Evolutionary conservation across 2,113 vertebrate genomes (phyloP), one percentile per base, ranked within the genome.

Genomic region (Anguilla rostrata): DNA sequence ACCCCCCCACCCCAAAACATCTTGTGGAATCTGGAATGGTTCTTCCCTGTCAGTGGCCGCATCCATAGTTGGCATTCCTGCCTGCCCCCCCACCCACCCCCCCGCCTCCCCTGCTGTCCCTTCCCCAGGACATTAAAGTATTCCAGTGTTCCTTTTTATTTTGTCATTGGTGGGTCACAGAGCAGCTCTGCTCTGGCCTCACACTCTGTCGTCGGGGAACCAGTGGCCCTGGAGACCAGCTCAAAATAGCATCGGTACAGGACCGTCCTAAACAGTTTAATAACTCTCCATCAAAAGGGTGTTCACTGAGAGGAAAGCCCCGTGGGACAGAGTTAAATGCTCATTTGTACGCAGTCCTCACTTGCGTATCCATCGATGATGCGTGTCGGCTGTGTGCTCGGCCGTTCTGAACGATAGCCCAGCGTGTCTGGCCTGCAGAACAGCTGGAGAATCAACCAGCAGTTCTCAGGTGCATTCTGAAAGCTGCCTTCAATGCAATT

Each of bases 1-100:
- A 92, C 90, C 91, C 86, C 87, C 91, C 39, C 88, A 80, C 89
- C 88, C 89, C 89, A 88, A 81, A 2, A 20, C 57, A 15, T 71
- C 86, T 89, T 34, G 34, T 34, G 34, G 34, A 34, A 34, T 87
- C 88, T 93, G 85, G 88, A 78, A 84, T 86, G 87, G 49, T 83
- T 88, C 88, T 90, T 90, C 85, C 92, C 87, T 93, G 91, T 89
- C 92, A 94, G 94, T 5, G 92, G 94, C 93, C 88, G 90, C 89
- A 75, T 88, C 84, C 84, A 82, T 88, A 78, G 71, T 81, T 80
- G 63, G 63, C 75, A 75, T 84, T 60, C 43, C 49, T 78, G 22
- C 39, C 34, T 34, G 34, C 34, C 34, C 34, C 83, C 85, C 81
- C 15, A 34, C 15, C 43, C 85, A 34, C 34, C 34, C 34, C 1